Base-by-base conservation (phyloP, 2,113 vertebrate genomes). In the Lepidothrix coronata region DNA sequence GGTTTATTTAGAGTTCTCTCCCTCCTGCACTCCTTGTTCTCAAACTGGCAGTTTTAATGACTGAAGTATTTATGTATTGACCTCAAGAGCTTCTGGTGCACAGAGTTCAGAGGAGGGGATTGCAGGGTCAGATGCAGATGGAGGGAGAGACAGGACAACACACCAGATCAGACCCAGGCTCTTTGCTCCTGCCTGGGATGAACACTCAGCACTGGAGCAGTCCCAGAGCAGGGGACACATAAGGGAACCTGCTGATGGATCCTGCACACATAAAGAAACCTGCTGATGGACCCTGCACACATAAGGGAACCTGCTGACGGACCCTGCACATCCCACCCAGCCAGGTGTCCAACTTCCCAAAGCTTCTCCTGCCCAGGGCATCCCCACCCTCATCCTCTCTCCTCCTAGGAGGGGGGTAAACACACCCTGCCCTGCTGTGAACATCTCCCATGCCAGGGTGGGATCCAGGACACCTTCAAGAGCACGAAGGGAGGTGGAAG, bases 401-500 rank as follows among this genome's bases (percentile, higher is more conserved):
- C 41, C 35, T 41, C 16, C 23, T 43, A 46, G 19, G 28, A 18
- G 30, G 17, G 15, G 11, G 22, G 3, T 8, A 21, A 63, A 41
- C 3, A 4, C 25, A 5, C 3, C 0, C 28, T n/a, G 58, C 35
- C 3, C 6, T 11, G 9, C 57, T 2, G 1, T 1, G 16, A 72
- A 31, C 35, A 3, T 4, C 25, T 44, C 28, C 31, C 39, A 55
- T 39, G 24, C 28, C 23, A 30, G 51, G 20, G 20, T 30, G 76
- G 76, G 65, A 76, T 55, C 14, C 11, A 54, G n/a, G 30, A 43
- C n/a, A 39, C 20, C 46, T 39, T 77, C 35, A 22, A 30, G 33
- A 52, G 22, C 12, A 25, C 12, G 33, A 48, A 66, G 25, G 33
- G 20, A 79, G 25, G 37, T 11, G 8, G 33, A 73, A 43, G 14